Base-by-base conservation (phyloP, 2,888 invertebrate genomes). In the Metalampra italica region DNA sequence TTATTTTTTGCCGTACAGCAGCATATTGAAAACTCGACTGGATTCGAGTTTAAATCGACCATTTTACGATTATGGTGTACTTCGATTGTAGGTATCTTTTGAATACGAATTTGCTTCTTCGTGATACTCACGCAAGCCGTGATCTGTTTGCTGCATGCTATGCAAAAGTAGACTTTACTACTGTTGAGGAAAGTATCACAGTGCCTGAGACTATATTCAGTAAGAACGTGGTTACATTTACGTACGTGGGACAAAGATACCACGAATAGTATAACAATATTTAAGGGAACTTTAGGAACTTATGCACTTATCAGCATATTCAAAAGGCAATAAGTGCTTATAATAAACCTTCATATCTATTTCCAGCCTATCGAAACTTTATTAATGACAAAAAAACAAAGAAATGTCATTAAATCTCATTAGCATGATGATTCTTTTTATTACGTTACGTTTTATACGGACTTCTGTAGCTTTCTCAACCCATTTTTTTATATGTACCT, bases 51-150 rank as follows among this genome's bases (percentile, higher is more conserved):
- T 77, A 82, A 84, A 85, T 83, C 71, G 79, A 78, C 73, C 69
- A 71, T 72, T 86, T 88, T 86, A 86, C 73, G 82, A 75, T 83
- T 78, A 85, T 84, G 66, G 72, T 66, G 71, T 81, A 80, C 78
- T 82, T 73, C 65, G 71, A 77, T 79, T 68, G 75, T 81, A 78
- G 75, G 77, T 84, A 84, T 76, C 75, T 76, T 79, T 78, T 75
- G 83, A 82, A 85, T 84, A 81, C 79, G 72, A 83, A 84, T 83
- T 80, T 71, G 75, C 69, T 68, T 72, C 68, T 69, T 68, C 57
- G 57, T 62, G 58, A 67, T 68, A 64, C 67, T 71, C 82, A 79
- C 80, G 82, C 82, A 59, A 81, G 59, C 63, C 59, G 49, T 51
- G 55, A 53, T 47, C 58, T 48, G 15, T 9, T 43, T 22, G 22